Conservation (phyloP, 2,888 invertebrate genomes). For the Drosophila kanekoi region DNA sequence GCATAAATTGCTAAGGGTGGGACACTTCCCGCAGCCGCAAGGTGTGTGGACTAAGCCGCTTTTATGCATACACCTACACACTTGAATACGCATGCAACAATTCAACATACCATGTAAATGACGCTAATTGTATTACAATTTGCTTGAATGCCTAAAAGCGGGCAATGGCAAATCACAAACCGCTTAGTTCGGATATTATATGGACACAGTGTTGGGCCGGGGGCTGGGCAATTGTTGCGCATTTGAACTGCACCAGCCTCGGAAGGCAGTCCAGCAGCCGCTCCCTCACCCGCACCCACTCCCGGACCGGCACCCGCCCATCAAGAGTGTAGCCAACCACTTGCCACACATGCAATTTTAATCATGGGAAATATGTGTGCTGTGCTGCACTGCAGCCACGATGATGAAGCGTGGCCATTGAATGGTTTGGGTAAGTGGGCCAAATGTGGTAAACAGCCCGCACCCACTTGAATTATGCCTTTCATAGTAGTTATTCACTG, state of each 20-base stretch:
- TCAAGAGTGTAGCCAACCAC: slow-evolving; percentile 37
- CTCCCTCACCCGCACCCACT: too few relatives aligned
- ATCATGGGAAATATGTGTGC: slow-evolving; percentile 54
- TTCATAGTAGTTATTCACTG: slow-evolving; percentile 46
- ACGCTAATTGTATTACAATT: slow-evolving; percentile 80
- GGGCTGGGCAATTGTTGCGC: slow-evolving; percentile 53
- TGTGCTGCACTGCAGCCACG: slow-evolving; percentile 31
- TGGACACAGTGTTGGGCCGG: slow-evolving; percentile 13
- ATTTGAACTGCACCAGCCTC: slow-evolving; percentile 21
- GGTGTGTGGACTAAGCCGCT: slow-evolving; percentile 61
- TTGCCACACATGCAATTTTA: slow-evolving; percentile 58
- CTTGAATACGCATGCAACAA: slow-evolving; percentile 24
- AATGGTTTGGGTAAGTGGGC: slow-evolving; percentile 22
- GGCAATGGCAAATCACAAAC: slow-evolving; percentile 72
- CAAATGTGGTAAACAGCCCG: slow-evolving; percentile 16
- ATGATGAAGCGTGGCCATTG: slow-evolving; percentile 31
- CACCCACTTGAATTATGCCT: slow-evolving; percentile 50
- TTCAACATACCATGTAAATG: slow-evolving; percentile 67
- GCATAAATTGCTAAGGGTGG: slow-evolving; percentile 26
- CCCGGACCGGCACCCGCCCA: slow-evolving; percentile 5
- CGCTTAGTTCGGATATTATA: slow-evolving; percentile 69
- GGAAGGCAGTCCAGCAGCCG: not conserved
- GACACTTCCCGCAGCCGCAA: slow-evolving; percentile 21
- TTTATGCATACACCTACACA: slow-evolving; percentile 25
- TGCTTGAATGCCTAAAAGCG: slow-evolving; percentile 75